Base-by-base conservation (phyloP, 2,113 vertebrate genomes). In the Rhabdornis inornatus region DNA sequence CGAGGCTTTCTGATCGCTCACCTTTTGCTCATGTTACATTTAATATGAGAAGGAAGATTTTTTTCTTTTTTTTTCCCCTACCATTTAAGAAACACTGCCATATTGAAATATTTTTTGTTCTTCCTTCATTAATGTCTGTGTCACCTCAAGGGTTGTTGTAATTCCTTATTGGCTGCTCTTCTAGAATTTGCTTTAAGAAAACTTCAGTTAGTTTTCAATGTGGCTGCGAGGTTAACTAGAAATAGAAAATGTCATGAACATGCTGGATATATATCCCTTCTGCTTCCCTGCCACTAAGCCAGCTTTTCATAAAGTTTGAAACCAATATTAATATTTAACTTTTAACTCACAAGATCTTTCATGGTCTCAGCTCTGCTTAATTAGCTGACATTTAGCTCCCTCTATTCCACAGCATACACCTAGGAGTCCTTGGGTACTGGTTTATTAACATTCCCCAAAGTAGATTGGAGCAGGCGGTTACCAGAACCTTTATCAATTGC, bases 241-340 rank as follows among this genome's bases (percentile, higher is more conserved):
- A 75, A 85, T 35, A 90, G 55, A 76, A 95, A 96, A 95, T 89
- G 92, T 91, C 92, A 94, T 1, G 49, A 88, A 31, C 33, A 49
- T 13, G 65, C 68, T 74, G 71, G 79, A 89, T 89, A 88, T 78
- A 94, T 76, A 95, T 92, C 64, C 25, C 50, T 39, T 56, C 45
- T 84, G 69, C 78, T 61, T 92, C 53, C 53, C 91, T 81, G 83
- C 88, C 64, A 89, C 90, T 90, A 93, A 66, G 75, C 81, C 52
- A 69, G 86, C 85, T 92, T 52, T 59, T 95, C 75, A 39, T 59
- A 61, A 94, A 95, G 97, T 96, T 96, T 78, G 95, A 96, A 92
- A 82, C 52, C 31, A 77, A 95, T 88, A 90, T 97, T 95, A 91
- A 92, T 94, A 94, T 97, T 97, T 97, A 95, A 92, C 96, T 94